Conservation (phyloP, 2,113 vertebrate genomes). For the Phoenicopterus ruber region DNA sequence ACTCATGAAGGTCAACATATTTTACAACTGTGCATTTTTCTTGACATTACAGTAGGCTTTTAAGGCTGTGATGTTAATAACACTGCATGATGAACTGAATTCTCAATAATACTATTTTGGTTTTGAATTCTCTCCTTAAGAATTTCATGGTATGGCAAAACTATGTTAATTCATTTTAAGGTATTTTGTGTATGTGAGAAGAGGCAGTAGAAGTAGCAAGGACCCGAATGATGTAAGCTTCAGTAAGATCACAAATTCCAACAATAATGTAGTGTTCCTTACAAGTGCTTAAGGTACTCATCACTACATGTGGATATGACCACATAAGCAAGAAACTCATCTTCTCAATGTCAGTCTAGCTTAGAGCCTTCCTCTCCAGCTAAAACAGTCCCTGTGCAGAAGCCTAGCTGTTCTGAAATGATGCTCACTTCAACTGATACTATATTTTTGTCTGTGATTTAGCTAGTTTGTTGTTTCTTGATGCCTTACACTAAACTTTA, state of each 20-base stretch:
- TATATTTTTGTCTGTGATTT: constrained; percentile 18
- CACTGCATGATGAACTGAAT: not conserved
- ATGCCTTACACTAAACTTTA: not conserved
- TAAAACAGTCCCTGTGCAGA: not conserved
- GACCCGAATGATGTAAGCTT: not conserved
- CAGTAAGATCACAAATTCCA: not conserved
- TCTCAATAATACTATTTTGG: not conserved
- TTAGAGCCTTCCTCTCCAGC: not conserved
- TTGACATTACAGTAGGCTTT: not conserved
- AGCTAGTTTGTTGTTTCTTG: constrained; percentile 30
- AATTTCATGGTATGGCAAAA: not conserved
- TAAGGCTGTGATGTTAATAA: not conserved
- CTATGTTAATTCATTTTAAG: not conserved
- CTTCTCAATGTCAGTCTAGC: not conserved
- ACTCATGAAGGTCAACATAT: not conserved
- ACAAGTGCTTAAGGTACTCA: not conserved
- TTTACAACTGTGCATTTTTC: not conserved
- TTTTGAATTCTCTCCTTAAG: not conserved
- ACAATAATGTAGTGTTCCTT: not conserved
- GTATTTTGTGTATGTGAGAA: not conserved
- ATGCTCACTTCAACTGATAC: not conserved
- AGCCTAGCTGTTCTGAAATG: constrained; percentile 13
- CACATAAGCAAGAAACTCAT: not conserved
- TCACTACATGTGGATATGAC: not conserved
- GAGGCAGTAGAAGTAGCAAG: not conserved